Base-by-base conservation (phyloP, 2,888 invertebrate species). In the Microdon myrmicae region DNA sequence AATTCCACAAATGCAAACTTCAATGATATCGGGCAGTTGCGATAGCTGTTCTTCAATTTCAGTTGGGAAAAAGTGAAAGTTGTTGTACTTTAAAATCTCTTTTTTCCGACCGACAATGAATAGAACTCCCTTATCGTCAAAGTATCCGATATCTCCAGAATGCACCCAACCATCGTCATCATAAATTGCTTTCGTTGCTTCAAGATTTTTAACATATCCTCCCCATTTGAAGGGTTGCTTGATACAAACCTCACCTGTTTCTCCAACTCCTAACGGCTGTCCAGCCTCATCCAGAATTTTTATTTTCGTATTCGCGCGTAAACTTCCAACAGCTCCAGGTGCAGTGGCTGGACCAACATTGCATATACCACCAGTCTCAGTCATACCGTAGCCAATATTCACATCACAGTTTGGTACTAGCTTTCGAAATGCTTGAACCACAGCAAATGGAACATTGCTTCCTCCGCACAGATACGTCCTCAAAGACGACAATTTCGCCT, bases 21-120 rank as follows among this genome's bases (percentile, higher is more conserved):
- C 59, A 1, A 61, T 29, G 0, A 71, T 59, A 25, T 47, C 67
- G 4, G 69, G 58, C 4, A 68, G 49, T 14, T 67, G 25, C 9
- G 41, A 19, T 9, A 72, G 67, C 1, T 69, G 10, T 7, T 58
- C 25, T 45, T 72, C 71, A 10, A 72, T 67, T 53, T 71, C 72
- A 1, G 49, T 58, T 4, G 72, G 72, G 5, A 48, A 70, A 22
- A 69, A 58, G 3, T 68, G 68, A 34, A 53, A 71, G 9, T 59
- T 67, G 10, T 69, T 67, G 19, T 69, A 71, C 37, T 71, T 72
- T 6, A 72, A 31, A 28, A 72, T 68, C 4, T 71, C 71, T 28
- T 71, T 72, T 29, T 67, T 71, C 1, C 72, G 60, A 38, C 68
- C 72, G 17, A 67, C 38, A n/a, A 72, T 39, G 23, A 41, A 58